Conservation (phyloP, 2,113 vertebrate genomes). For the Otis tarda region DNA sequence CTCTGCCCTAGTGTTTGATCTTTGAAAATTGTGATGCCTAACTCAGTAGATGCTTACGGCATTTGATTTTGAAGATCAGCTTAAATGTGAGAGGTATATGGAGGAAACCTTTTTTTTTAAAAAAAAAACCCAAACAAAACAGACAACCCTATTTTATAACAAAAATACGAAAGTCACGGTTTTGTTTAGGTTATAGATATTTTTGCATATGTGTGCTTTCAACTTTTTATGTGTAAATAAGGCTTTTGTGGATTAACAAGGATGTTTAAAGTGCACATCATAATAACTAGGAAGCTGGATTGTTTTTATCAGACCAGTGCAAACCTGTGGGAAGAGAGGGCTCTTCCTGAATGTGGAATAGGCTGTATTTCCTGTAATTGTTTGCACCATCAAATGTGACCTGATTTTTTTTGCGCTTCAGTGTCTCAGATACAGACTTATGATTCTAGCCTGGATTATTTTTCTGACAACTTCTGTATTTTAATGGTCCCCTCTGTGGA, state of each 20-base stretch:
- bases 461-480: neutral
- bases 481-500: neutral
- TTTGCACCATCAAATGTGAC: conserved; percentile 65
- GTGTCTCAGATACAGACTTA: neutral
- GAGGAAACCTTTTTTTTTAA: neutral
- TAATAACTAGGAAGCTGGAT: conserved; percentile 67
- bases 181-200: conserved; percentile 25
- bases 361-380: conserved; percentile 75
- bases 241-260: conserved; percentile 41
- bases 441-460: neutral
- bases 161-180: neutral
- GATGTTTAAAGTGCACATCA: conserved; percentile 69
- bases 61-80: neutral
- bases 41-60: neutral
- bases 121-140: too few species aligned
- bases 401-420: neutral
- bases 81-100: neutral
- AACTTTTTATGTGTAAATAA: conserved; percentile 6
- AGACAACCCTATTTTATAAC: neutral
- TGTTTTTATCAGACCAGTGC: conserved; percentile 70
- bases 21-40: neutral
- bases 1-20: neutral
- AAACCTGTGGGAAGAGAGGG: conserved; percentile 72
- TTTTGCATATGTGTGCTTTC: conserved; percentile 13
- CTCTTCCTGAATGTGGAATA: conserved; percentile 64